Base-by-base conservation (phyloP, 2,113 vertebrate species). In the Phrynosoma blainvillii region DNA sequence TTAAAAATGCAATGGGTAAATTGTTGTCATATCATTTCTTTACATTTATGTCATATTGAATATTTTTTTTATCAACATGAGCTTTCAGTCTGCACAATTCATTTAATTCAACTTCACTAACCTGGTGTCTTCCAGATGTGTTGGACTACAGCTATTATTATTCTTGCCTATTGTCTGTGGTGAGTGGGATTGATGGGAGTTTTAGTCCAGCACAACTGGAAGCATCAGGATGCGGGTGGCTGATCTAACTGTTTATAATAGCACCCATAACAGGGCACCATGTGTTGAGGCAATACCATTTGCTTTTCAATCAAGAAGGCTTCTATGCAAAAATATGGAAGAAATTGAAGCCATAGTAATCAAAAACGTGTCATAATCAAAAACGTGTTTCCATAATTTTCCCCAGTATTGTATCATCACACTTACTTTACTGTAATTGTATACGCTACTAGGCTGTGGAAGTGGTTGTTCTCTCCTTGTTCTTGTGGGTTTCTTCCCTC, bases 271-370 rank as follows among this genome's bases (percentile, higher is more conserved):
- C 25, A 54, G 40, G 52, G 56, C 18, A 77, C 4, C 11, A 20
- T 21, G 23, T 23, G 27, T 6, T 23, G 18, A 0, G 77, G 27
- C 25, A 36, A 65, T 52, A 80, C 54, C 11, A 71, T 86, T 82
- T 23, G 11, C 4, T 13, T 40, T 18, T 78, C 83, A 1, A 3
- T 30, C 23, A 23, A 8, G 27, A 71, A 3, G 36, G 18, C 21
- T 74, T 66, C 4, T 71, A 73, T 14, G 80, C 93, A 92, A 87
- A 78, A 89, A 68, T 70, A 90, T n/a, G 25, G 7, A 84, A 84
- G 75, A 71, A 88, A 79, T 0, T 0, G 59, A 88, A 91, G 88
- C 56, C 79, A 54, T 87, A 71, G 36, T 27, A 30, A 83, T 5
- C 42, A 82, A 62, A 54, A 59, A 71, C 0, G 80, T 4, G 5